These are phyloP conservation scores for Ianthella basta DNA, from an alignment of 37 sponge, comb jelly and placozoan species.

Conservation along the genomic window DNA sequence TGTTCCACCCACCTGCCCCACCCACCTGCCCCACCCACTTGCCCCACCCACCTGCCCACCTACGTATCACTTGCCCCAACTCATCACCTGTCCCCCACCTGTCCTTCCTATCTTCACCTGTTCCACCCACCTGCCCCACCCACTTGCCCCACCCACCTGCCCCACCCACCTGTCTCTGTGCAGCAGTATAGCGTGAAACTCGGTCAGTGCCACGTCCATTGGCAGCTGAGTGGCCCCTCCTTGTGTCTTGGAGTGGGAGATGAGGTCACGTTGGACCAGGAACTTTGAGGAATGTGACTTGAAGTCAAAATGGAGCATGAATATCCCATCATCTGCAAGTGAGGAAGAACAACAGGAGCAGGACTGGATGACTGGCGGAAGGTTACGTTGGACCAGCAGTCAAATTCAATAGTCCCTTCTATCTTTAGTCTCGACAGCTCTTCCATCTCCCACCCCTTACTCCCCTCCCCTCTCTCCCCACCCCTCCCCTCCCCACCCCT, in stretches of 20 bases:
- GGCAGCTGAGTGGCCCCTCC: slow-evolving; percentile 42
- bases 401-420: no score
- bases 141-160: background rate
- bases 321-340: slow-evolving; percentile 19
- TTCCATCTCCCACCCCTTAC: no score
- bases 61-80: no score
- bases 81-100: no score
- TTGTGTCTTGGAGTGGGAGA: background rate
- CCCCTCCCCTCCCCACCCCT: no score
- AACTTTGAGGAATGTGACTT: background rate
- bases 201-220: slow-evolving; percentile 67
- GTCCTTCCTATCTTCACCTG: no score
- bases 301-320: slow-evolving; percentile 10
- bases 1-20: no score
- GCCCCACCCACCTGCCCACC: no score
- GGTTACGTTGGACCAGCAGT: no score
- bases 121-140: background rate
- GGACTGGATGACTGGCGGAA: background rate
- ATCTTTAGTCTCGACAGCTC: no score
- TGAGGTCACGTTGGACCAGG: slow-evolving; percentile 2
- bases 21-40: no score
- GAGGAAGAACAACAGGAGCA: background rate
- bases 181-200: slow-evolving; percentile 83
- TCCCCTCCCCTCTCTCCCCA: no score
- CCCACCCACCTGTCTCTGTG: slow-evolving; percentile 76